Conservation (phyloP, 2,113 vertebrate genomes). For the Casuarius casuarius region DNA sequence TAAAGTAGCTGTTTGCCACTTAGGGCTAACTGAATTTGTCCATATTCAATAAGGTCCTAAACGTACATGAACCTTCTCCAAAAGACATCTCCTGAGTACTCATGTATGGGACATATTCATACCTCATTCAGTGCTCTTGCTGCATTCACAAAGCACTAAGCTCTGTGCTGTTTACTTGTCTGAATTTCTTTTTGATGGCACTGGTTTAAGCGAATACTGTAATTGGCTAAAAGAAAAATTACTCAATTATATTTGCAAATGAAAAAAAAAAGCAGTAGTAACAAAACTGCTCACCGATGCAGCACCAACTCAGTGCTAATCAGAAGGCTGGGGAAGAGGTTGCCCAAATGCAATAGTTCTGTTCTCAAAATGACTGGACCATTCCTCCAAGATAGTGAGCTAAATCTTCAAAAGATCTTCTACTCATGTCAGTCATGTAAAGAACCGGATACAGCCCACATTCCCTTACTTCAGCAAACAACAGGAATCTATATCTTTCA, state of each 20-base stretch:
- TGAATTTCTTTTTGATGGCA: neutral
- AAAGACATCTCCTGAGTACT: neutral
- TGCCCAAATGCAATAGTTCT: neutral
- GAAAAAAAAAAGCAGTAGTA: neutral
- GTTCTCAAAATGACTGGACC: neutral
- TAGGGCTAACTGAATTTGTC: neutral
- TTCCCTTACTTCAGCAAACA: constrained; percentile 61
- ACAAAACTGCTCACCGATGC: rapidly evolving
- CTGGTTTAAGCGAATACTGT: neutral
- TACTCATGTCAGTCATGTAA: constrained; percentile 13
- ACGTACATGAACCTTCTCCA: neutral
- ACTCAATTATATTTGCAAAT: neutral
- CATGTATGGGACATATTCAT: neutral
- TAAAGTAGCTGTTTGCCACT: neutral
- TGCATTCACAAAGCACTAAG: neutral
- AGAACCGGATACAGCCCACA: constrained; percentile 3
- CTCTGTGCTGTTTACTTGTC: neutral
- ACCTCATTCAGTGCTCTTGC: neutral
- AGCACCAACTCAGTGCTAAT: neutral
- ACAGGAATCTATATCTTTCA: constrained; percentile 47
- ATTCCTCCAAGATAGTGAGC: neutral
- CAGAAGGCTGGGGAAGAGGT: neutral
- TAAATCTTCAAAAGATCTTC: constrained; percentile 51
- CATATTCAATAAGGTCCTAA: neutral
- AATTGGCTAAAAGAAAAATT: neutral